Evolutionary conservation across 2,797 vertebrate genomes (phyloP).

Genomic region (Lithobates sylvaticus): DNA sequence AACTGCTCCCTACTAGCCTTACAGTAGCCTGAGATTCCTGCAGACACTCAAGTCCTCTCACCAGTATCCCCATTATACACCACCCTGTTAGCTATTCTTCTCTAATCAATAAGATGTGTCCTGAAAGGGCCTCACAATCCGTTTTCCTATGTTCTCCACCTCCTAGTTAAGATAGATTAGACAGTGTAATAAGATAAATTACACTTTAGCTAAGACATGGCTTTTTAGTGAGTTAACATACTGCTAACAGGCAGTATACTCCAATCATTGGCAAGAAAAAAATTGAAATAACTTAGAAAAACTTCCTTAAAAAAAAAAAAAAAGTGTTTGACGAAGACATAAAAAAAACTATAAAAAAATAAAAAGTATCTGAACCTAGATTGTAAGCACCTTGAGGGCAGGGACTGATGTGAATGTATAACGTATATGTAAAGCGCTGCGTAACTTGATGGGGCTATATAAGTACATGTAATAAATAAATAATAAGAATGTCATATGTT

Average conservation of each 20-base stretch:
- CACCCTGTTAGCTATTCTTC: conserved; percentile 35
- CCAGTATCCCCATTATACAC: conserved; percentile 16
- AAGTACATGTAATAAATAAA: too few species aligned
- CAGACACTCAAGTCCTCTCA: conserved; percentile 21
- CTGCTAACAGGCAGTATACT: conserved; percentile 14
- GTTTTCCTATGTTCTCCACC: conserved; percentile 84
- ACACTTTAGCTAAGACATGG: conserved; percentile 83
- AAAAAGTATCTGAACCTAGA: too few species aligned
- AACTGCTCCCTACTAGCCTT: conserved; percentile 66
- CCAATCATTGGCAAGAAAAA: neutral
- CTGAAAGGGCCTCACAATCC: conserved; percentile 72
- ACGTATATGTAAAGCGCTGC: too few species aligned
- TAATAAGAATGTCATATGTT: too few species aligned
- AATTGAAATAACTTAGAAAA: neutral
- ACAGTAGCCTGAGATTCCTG: conserved; percentile 29
- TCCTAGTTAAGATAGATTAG: conserved; percentile 84
- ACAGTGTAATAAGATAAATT: conserved; percentile 88
- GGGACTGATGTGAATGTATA: too few species aligned
- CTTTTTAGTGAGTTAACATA: conserved; percentile 79
- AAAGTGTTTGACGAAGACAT: too few species aligned
- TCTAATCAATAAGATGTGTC: conserved; percentile 36
- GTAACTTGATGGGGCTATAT: too few species aligned
- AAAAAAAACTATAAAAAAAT: too few species aligned
- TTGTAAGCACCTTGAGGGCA: too few species aligned
- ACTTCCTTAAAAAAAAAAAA: neutral